Evolutionary conservation across 2,888 invertebrate genomes (phyloP), one percentile per base, ranked within the genome.

Genomic region (Lissonota sp.): DNA sequence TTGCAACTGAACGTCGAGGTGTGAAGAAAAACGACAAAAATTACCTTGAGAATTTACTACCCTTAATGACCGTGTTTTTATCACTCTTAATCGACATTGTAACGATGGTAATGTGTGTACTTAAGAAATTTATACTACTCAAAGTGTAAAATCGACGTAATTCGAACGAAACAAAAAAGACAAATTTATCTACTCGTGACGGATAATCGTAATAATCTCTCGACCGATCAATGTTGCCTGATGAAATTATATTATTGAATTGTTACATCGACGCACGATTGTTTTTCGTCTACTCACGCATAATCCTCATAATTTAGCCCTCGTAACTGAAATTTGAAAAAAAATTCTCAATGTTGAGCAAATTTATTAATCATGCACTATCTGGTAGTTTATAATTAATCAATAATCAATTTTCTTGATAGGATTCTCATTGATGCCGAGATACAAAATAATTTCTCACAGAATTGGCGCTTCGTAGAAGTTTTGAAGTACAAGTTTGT

Each of bases 181-280:
- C 60, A 72, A 60, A 66, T 70, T 62, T 53, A 82, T 78, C 62
- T 69, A 62, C 51, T 75, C 57, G 37, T 60, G 55, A 76, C 53
- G 14, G 60, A 37, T 58, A 49, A 74, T 55, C 64, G 60, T 71
- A 63, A 70, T 69, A 67, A 49, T 53, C 67, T 63, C 63, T 75
- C 42, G 46, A 66, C 71, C 16, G 71, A 71, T 83, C 51, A 74
- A 80, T 80, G 84, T 84, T 83, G 81, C 74, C 82, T 80, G 84
- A 80, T 84, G 71, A 84, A 80, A 80, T 80, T 71, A 77, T 77
- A 80, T 74, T 71, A 83, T 80, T 66, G 73, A 80, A 58, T 83
- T 80, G 77, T 83, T 83, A 73, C 46, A 66, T 7, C 1, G 57
- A 44, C 58, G n/a, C 39, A 5, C 6, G 12, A 39, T 66, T 57